phyloP scores from a whole-genome alignment of 2,113 vertebrate genomes.

The Chaetodon trifascialis region DNA sequence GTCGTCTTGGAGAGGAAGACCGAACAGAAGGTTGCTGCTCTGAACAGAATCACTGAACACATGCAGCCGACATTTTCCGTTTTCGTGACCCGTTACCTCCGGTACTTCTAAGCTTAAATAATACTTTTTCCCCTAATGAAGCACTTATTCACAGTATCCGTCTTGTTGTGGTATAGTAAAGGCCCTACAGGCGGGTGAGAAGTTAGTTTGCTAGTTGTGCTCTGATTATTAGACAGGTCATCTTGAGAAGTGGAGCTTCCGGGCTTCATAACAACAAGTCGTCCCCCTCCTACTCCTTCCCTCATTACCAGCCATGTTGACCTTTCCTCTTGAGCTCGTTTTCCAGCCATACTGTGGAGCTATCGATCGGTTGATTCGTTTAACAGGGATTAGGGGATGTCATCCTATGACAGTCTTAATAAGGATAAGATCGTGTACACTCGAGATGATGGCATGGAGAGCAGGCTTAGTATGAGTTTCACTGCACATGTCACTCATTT shows the following conservation, averaged over 20 bases:
- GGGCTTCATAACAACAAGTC: slow-evolving; percentile 62
- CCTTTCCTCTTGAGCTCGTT: slow-evolving; percentile 70
- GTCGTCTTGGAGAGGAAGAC: background rate
- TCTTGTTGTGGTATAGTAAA: background rate
- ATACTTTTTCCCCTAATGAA: background rate
- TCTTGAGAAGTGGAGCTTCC: slow-evolving; percentile 55
- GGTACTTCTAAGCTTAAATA: background rate
- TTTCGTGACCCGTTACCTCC: background rate
- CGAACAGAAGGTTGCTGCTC: background rate
- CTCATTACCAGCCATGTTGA: slow-evolving; percentile 75
- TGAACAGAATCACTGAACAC: background rate
- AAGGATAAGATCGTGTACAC: slow-evolving; percentile 6
- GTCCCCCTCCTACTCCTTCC: slow-evolving; percentile 58
- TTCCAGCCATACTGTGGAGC: slow-evolving; percentile 69
- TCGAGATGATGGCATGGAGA: slow-evolving; percentile 12
- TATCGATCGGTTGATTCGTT: slow-evolving; percentile 75
- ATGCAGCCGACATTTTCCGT: slow-evolving; percentile 2
- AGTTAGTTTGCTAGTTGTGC: slow-evolving; percentile 60
- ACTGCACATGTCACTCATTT: background rate
- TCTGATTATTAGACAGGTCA: slow-evolving; percentile 70
- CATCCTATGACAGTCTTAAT: slow-evolving; percentile 31
- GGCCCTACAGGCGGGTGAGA: background rate
- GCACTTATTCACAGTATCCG: slow-evolving; percentile 4
- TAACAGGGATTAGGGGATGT: slow-evolving; percentile 67
- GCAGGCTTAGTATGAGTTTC: background rate